Evolutionary conservation across 2,113 vertebrate species (phyloP).

Genomic region (Scartelaos histophorus): DNA sequence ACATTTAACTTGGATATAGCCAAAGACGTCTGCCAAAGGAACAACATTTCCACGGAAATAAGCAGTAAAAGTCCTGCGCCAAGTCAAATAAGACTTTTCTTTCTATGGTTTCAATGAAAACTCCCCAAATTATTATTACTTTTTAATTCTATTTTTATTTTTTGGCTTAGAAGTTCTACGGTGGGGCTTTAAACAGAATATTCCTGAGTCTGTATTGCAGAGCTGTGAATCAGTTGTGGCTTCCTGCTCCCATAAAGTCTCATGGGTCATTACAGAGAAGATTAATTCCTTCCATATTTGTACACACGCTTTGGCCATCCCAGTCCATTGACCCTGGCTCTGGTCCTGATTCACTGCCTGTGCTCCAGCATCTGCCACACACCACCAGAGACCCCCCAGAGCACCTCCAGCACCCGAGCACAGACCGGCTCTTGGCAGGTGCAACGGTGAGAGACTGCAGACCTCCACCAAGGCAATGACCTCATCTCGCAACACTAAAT

Average conservation of each 20-base stretch:
- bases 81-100: no score
- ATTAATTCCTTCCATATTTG: conserved; percentile 61
- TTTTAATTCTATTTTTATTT: no score
- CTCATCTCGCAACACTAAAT: background rate
- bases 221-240: background rate
- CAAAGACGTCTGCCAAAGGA: no score
- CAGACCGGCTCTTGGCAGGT: conserved; percentile 6
- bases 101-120: no score
- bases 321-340: conserved; percentile 57
- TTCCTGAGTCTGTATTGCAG: background rate
- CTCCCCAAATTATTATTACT: no score
- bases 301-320: conserved; percentile 58
- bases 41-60: no score
- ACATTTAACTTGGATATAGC: no score
- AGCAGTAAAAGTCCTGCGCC: no score
- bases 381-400: conserved; percentile 43
- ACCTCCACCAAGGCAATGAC: background rate
- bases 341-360: conserved; percentile 43
- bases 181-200: background rate
- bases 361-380: conserved; percentile 48
- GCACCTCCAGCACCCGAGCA: conserved; percentile 32
- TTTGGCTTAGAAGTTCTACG: no score
- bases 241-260: background rate
- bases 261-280: conserved; percentile 51
- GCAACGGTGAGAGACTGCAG: background rate